phyloP scores from a whole-genome alignment of 2,113 vertebrate genomes.

The Paraplagusia blochii region DNA sequence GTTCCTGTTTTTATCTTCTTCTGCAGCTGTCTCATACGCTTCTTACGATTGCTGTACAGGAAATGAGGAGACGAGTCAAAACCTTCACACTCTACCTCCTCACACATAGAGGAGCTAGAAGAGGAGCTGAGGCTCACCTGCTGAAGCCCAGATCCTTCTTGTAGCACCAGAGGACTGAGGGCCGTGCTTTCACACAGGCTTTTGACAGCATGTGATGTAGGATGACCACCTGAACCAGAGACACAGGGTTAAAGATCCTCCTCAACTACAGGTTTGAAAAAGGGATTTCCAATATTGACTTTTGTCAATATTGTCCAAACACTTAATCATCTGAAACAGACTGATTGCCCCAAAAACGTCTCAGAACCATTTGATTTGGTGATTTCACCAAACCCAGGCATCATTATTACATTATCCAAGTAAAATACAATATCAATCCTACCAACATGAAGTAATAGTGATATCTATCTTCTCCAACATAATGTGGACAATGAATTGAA shows the following conservation, averaged over 20 bases:
- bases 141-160: conserved; percentile 97
- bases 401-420: too few species aligned
- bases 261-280: too few species aligned
- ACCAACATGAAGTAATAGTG: too few species aligned
- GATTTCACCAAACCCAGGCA: too few species aligned
- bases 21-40: conserved; percentile 96
- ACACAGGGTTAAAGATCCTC: not conserved
- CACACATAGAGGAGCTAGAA: not conserved
- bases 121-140: conserved; percentile 75
- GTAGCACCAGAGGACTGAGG: conserved; percentile 96
- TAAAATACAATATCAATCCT: too few species aligned
- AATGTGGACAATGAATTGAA: too few species aligned
- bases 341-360: too few species aligned
- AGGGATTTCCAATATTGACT: too few species aligned
- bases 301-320: too few species aligned
- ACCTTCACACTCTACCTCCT: not conserved
- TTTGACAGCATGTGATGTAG: conserved; percentile 99
- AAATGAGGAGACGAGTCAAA: not conserved
- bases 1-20: conserved; percentile 95
- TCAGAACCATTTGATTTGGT: too few species aligned
- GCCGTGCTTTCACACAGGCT: conserved; percentile 87
- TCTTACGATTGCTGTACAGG: conserved; percentile 89
- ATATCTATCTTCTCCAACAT: too few species aligned
- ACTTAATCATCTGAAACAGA: too few species aligned
- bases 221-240: conserved; percentile 86